Percentiles rank a stretch among this genome's conserved stretches.
phyloP scores from a whole-genome alignment of 1,140 invertebrate genomes.

The Penaeus chinensis region DNA sequence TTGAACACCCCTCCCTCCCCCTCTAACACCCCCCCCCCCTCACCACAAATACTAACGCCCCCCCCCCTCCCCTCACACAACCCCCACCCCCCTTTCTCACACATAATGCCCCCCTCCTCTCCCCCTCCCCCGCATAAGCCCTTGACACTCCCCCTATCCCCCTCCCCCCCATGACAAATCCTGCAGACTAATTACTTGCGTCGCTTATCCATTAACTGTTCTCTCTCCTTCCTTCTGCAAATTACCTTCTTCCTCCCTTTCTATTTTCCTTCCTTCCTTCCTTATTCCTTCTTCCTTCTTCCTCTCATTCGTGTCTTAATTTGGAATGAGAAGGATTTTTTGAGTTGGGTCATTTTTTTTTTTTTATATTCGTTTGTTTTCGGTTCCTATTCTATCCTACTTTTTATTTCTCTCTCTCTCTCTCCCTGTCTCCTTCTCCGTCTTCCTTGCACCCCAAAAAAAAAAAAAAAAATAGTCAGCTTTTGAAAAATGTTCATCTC shows the following conservation, averaged over 20 bases:
- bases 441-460: too few relatives aligned
- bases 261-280: background rate
- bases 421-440: too few relatives aligned
- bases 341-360: too few relatives aligned
- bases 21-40: background rate
- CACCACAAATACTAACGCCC: background rate
- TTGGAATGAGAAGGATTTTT: too few relatives aligned
- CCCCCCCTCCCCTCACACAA: background rate
- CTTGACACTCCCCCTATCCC: background rate
- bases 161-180: background rate
- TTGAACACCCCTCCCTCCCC: background rate
- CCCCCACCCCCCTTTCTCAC: conserved; percentile 13
- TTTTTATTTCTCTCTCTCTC: too few relatives aligned
- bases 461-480: too few relatives aligned
- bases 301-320: background rate
- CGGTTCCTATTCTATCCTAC: too few relatives aligned
- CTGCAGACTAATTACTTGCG: background rate
- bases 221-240: background rate
- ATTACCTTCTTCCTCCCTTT: background rate
- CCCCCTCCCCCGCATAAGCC: background rate
- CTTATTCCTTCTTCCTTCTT: background rate
- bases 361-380: too few relatives aligned
- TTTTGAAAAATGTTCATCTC: too few relatives aligned
- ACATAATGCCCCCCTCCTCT: background rate
- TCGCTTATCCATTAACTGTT: conserved; percentile 18